Base-by-base conservation (phyloP, 2,797 vertebrate genomes). In the Yasuhikotakia modesta region DNA sequence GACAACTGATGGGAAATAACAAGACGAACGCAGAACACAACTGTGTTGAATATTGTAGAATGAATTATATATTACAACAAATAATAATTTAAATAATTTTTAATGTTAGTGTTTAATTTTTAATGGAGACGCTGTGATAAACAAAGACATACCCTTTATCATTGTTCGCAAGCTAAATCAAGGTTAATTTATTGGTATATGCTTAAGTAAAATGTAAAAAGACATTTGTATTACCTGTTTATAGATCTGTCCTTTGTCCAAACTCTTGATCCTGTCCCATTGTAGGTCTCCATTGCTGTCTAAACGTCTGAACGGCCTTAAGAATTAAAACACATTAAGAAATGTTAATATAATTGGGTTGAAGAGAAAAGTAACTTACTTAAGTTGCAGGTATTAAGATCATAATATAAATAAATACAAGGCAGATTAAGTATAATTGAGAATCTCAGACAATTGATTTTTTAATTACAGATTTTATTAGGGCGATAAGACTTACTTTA, bases 201-300 rank as follows among this genome's bases (percentile, higher is more conserved):
- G 39, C 39, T 43, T 43, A 43, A 16, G 16, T 16, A 48, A 48
- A 48, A 48, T 16, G 4, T 4, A 16, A 17, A 48, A 48, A 69
- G 66, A 50, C 19, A 58, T 69, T n/a, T 46, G 17, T 1, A 67
- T 65, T 81, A 94, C 92, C 87, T 94, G 91, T 83, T 96, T 96
- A 87, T 96, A 96, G 68, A 96, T 86, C 70, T 94, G 91, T 14
- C 95, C 95, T 82, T 95, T 95, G 0, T 95, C 91, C 85, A 96
- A 88, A 83, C 85, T 90, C 16, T 73, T 93, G 71, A 96, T 96
- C 83, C 90, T 94, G 43, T 95, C 93, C 95, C 94, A 96, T 30
- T 88, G 91, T 11, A 95, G 89, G 79, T 94, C 92, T 43, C 95
- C 95, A 1, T 95, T 94, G 55, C 79, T 72, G 73, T 95, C 94